phyloP scores from a whole-genome alignment of 2,113 vertebrate genomes.

The Gambusia affinis region DNA sequence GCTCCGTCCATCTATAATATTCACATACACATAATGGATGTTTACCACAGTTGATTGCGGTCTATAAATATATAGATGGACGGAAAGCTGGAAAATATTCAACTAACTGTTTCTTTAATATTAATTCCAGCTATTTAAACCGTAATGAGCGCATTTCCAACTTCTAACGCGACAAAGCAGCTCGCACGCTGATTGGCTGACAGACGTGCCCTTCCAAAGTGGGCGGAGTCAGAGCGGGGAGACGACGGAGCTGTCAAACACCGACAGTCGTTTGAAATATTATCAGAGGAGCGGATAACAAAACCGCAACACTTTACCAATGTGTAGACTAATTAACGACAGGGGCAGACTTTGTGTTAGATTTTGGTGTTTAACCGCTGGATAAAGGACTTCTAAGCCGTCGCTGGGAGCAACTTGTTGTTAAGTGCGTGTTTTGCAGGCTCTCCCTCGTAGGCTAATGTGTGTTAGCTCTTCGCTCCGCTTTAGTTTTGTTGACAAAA shows the following conservation, averaged over 20 bases:
- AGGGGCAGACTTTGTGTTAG: neutral
- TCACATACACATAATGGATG: too few species aligned
- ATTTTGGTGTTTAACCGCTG: neutral
- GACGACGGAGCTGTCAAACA: slow-evolving; percentile 72
- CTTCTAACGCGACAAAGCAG: neutral
- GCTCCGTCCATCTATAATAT: too few species aligned
- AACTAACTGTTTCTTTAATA: too few species aligned
- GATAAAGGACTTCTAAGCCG: slow-evolving; percentile 16
- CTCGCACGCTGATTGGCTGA: slow-evolving; percentile 5
- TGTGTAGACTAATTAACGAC: slow-evolving; percentile 8
- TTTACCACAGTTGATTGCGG: too few species aligned
- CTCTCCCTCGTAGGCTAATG: slow-evolving; percentile 33
- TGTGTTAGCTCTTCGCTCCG: slow-evolving; percentile 42
- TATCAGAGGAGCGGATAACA: slow-evolving; percentile 15
- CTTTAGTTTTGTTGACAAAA: slow-evolving; percentile 71
- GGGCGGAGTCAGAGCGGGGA: slow-evolving; percentile 34
- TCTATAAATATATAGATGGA: too few species aligned
- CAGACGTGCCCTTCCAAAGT: slow-evolving; percentile 34
- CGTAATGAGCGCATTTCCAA: neutral
- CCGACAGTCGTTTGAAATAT: slow-evolving; percentile 56
- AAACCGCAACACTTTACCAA: slow-evolving; percentile 19
- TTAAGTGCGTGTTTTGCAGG: slow-evolving; percentile 32
- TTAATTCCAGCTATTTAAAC: neutral
- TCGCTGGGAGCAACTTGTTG: slow-evolving; percentile 31
- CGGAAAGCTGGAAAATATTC: too few species aligned